Evolutionary conservation across 2,113 vertebrate genomes (phyloP).

Genomic region (Amia ocellicauda): DNA sequence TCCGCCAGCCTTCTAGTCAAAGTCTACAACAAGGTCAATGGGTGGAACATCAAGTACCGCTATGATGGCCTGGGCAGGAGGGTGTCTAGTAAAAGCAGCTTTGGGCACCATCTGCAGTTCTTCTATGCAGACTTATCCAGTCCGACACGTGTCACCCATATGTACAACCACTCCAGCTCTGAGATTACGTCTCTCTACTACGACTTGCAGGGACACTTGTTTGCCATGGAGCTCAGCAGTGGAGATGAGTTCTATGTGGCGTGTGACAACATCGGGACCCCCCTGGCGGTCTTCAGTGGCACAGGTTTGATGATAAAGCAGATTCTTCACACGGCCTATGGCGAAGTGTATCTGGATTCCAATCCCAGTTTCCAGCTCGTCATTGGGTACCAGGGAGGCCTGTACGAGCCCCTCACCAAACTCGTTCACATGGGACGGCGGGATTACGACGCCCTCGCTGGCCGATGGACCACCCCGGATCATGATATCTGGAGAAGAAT

Average conservation of each 20-base stretch:
- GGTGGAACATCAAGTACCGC: slow-evolving; percentile 89
- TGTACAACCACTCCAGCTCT: slow-evolving; percentile 96
- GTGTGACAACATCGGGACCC: slow-evolving; percentile 94
- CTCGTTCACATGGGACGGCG: slow-evolving; percentile 92
- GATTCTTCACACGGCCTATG: slow-evolving; percentile 90
- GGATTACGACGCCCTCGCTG: slow-evolving; percentile 91
- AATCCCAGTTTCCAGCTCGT: slow-evolving; percentile 92
- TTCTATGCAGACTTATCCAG: slow-evolving; percentile 94
- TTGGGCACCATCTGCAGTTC: slow-evolving; percentile 89
- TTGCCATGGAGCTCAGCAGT: slow-evolving; percentile 94
- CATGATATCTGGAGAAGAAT: slow-evolving; percentile 88
- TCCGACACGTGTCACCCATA: slow-evolving; percentile 91
- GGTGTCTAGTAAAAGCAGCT: slow-evolving; percentile 84
- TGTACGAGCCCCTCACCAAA: slow-evolving; percentile 91
- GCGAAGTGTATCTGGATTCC: slow-evolving; percentile 94
- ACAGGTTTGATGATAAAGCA: slow-evolving; percentile 96
- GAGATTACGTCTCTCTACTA: slow-evolving; percentile 97
- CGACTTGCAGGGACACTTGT: slow-evolving; percentile 94
- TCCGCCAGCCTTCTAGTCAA: slow-evolving; percentile 85
- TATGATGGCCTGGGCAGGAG: slow-evolving; percentile 92
- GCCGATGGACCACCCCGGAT: slow-evolving; percentile 94
- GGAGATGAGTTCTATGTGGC: slow-evolving; percentile 96
- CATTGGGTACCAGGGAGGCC: slow-evolving; percentile 90
- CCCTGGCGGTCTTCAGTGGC: slow-evolving; percentile 92
- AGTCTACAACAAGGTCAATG: slow-evolving; percentile 82